Evolutionary conservation across 2,888 invertebrate species (phyloP), one percentile per base, ranked within the genome.

Genomic region (Meghimatium bilineatum): DNA sequence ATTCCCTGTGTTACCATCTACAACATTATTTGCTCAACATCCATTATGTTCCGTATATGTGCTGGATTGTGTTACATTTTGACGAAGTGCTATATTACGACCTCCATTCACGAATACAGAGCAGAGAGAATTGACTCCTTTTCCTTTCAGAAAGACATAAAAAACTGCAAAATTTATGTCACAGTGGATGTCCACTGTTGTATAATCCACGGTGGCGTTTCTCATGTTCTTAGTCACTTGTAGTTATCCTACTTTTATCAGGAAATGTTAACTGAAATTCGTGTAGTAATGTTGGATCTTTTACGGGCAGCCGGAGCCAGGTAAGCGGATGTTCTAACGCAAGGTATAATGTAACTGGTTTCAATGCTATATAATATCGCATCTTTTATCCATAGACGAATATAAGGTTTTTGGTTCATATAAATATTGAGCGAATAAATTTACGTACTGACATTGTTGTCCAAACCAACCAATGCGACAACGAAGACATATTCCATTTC

Each of bases 151-250:
- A 52, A 32, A 52, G 5, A 74, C 52, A 52, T 52, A 23, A 20
- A 23, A 2, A 20, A 74, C 74, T 52, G 32, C 29, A 26, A 32
- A 52, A 74, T 32, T 20, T 32, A 74, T 2, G 20, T 74, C 74
- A 74, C 74, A 74, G 74, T 74, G 52, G 52, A 74, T 52, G 52
- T 74, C 74, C 52, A 74, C 20, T 52, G 74, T 74, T 74, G 32
- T 74, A 6, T 74, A 52, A 52, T 52, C 20, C 32, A 74, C 74
- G 1, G 10, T 56, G 74, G 74, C 74, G 26, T 5, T 36, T 71
- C 71, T 71, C 20, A 38, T 71, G 26, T 71, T 71, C 71, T 1
- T 23, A 71, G 23, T 63, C 17, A 1, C 23, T 26, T 0, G 2
- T 26, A 6, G 1, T 23, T 1, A 20, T 23, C 26, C 38, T 1